These are phyloP conservation scores for Drosophila prolongata DNA, from an alignment of 2,888 invertebrate genomes.

Conservation along the genomic window DNA sequence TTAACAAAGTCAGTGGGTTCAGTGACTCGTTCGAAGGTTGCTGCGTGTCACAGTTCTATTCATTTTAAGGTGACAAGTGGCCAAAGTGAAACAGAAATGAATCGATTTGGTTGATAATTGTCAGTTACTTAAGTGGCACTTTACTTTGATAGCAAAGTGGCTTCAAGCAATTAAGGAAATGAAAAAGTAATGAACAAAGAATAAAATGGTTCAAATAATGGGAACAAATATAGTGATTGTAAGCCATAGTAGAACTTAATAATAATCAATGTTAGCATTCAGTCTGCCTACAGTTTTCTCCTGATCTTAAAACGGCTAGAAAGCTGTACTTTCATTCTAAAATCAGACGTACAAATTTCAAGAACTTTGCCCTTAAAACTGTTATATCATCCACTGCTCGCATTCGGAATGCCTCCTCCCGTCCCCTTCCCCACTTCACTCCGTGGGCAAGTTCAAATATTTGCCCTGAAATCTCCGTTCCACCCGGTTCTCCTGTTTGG, in stretches of 20 bases:
- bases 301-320: too few relatives aligned
- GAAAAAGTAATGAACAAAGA: background rate
- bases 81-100: background rate
- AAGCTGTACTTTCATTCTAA: background rate
- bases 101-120: constrained; percentile 15
- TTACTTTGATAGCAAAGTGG: background rate
- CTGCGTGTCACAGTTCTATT: constrained; percentile 16
- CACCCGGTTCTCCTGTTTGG: constrained; percentile 26
- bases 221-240: background rate
- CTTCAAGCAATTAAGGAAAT: background rate
- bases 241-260: background rate
- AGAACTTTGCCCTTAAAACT: constrained; percentile 12
- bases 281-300: too few relatives aligned
- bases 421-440: background rate
- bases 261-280: background rate
- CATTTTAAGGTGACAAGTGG: background rate
- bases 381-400: constrained; percentile 12
- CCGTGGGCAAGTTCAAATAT: constrained; percentile 21
- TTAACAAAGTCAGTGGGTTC: background rate
- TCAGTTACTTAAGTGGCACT: constrained; percentile 1
- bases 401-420: background rate
- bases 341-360: constrained; percentile 1
- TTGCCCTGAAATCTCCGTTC: constrained; percentile 11
- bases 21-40: constrained; percentile 19
- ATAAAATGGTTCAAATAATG: background rate